Conservation (phyloP, 2,888 invertebrate genomes). For the Microctonus aethiopoides region DNA sequence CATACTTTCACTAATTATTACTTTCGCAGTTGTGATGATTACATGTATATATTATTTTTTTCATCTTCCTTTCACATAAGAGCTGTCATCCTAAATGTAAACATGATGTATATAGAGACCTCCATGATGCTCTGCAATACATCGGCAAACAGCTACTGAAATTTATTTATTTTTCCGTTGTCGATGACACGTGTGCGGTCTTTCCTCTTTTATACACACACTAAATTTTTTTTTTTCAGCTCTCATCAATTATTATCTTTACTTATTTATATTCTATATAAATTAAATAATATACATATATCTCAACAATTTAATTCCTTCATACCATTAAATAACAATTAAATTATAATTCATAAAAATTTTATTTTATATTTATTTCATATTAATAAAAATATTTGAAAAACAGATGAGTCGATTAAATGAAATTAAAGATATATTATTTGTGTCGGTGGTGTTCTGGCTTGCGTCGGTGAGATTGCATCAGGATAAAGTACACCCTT, state of each 20-base stretch:
- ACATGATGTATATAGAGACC: slow-evolving; percentile 37
- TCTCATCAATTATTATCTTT: slow-evolving; percentile 11
- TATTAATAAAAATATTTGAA: background rate
- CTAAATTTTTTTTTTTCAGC: slow-evolving; percentile 14
- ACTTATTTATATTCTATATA: no score
- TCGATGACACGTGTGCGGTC: slow-evolving; percentile 44
- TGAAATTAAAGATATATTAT: slow-evolving; percentile 33
- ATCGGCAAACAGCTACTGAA: slow-evolving; percentile 54
- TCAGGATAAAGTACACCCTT: slow-evolving; percentile 17
- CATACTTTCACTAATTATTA: slow-evolving; percentile 46
- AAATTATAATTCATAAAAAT: background rate
- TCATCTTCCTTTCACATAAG: slow-evolving; percentile 15
- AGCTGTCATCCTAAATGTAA: slow-evolving; percentile 35
- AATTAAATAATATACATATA: no score
- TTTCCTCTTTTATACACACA: slow-evolving; percentile 19
- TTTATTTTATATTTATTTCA: background rate
- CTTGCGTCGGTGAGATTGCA: slow-evolving; percentile 29
- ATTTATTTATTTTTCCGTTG: slow-evolving; percentile 50
- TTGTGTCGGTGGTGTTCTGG: slow-evolving; percentile 40
- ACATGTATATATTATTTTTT: slow-evolving; percentile 46
- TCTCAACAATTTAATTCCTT: no score
- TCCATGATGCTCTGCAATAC: slow-evolving; percentile 50
- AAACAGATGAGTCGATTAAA: slow-evolving; percentile 28
- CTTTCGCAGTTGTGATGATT: slow-evolving; percentile 46
- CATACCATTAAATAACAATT: no score